A percentile compares a stretch with the other conserved stretches of the same genome.
Conservation (phyloP, 2,113 vertebrate genomes). For the Cichladusa arquata region DNA sequence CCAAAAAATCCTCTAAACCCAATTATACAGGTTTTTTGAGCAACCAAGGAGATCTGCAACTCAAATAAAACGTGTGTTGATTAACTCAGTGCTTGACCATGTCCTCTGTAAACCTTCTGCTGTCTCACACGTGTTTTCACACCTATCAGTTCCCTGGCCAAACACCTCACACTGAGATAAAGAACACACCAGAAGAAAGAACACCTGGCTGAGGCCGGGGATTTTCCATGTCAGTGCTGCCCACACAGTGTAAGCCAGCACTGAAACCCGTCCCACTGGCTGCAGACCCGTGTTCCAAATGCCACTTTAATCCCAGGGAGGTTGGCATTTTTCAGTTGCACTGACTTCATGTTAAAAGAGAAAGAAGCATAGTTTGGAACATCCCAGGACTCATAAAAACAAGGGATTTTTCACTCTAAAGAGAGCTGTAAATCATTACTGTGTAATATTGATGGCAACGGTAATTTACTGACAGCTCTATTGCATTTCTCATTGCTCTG, state of each 20-base stretch:
- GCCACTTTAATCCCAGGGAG: not conserved
- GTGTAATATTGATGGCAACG: not conserved
- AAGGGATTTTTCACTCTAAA: not conserved
- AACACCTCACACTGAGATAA: not conserved
- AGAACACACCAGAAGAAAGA: not conserved
- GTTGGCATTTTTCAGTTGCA: not conserved
- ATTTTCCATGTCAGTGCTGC: not conserved
- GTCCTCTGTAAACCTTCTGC: not conserved
- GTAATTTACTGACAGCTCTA: not conserved
- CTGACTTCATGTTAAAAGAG: not conserved
- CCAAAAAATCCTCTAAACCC: not conserved
- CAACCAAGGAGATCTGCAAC: not conserved
- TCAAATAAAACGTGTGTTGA: not conserved
- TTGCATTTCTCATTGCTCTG: not conserved
- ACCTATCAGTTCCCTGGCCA: not conserved
- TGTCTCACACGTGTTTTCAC: not conserved
- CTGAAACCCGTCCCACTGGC: not conserved
- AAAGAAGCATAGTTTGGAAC: not conserved
- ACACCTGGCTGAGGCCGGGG: not conserved
- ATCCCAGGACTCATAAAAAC: not conserved
- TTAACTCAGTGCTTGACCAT: not conserved
- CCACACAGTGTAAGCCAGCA: fast-evolving
- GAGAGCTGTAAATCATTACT: not conserved
- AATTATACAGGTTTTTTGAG: not conserved
- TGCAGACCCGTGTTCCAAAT: not conserved